A percentile compares a stretch with the other conserved stretches of the same genome.
Conservation (phyloP, 2,888 invertebrate genomes). For the Metalampra italica region DNA sequence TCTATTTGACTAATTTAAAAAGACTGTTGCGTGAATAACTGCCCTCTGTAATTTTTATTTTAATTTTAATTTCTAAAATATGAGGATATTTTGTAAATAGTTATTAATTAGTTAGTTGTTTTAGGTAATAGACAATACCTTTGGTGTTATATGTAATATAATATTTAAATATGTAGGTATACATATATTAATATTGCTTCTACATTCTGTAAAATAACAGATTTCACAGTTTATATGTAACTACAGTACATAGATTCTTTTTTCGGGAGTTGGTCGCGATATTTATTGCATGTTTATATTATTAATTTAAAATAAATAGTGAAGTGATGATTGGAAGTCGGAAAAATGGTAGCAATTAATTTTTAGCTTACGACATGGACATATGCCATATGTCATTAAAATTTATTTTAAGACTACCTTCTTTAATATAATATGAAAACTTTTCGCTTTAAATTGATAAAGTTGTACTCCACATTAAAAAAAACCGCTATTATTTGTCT, state of each 20-base stretch:
- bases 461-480: too few relatives aligned
- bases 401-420: too few relatives aligned
- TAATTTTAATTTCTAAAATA: conserved; percentile 1
- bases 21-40: conserved; percentile 29
- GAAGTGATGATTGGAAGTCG: too few relatives aligned
- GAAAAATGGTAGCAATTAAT: too few relatives aligned
- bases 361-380: too few relatives aligned
- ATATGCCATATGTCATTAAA: too few relatives aligned
- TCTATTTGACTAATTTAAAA: conserved; percentile 11
- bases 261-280: too few relatives aligned
- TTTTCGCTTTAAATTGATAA: too few relatives aligned
- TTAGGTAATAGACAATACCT: conserved; percentile 26
- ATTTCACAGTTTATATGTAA: neutral
- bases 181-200: neutral
- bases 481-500: too few relatives aligned
- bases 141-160: conserved; percentile 16
- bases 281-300: too few relatives aligned
- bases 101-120: conserved; percentile 10
- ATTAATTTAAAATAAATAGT: too few relatives aligned
- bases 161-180: neutral
- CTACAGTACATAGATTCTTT: neutral
- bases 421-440: too few relatives aligned
- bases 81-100: neutral
- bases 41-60: conserved; percentile 17
- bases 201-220: neutral